Base-by-base conservation (phyloP, 2,888 invertebrate genomes). In the Pterostichus niger region DNA sequence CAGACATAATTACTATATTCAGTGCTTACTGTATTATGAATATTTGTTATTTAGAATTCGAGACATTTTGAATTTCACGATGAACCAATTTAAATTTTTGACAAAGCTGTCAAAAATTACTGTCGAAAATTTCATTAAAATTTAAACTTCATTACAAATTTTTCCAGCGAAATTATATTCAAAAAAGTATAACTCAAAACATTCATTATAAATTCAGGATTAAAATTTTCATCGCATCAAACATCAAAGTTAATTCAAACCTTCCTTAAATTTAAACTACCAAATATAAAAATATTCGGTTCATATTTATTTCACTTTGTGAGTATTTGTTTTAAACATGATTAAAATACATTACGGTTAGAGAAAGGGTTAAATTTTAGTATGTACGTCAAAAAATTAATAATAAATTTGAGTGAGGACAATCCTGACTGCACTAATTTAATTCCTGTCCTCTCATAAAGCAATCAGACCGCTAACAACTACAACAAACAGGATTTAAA, bases 401-500 rank as follows among this genome's bases (percentile, higher is more conserved):
- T 59, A 59, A 59, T 59, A 24, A 24, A 31, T 59, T 59, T 59
- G 59, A 59, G 24, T 40, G 40, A 40, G 9, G 40, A 40, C 7
- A 7, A 6, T 40, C 5, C 40, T 40, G 40, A 40, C 9, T 49
- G 5, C 49, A 49, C 10, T 35, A 64, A 64, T 64, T 64, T 31
- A 35, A 64, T 64, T 64, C 59, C 54, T 5, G 13, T 49, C 49
- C 4, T 10, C n/a, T 49, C 5, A 4, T 64, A 13, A 6, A 13
- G 35, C 64, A 64, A 64, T 35, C 64, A 64, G 35, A 13, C 33
- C 35, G 64, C 64, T 64, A 64, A 64, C 64, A 64, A 64, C 64
- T 64, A 64, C 35, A 64, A 64, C 64, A 64, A 64, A 64, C 64
- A 64, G 64, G 35, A n/a, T 13, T 64, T 64, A 64, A 64, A 35